phyloP scores from a whole-genome alignment of 2,797 vertebrate species.

The Lagorchestes hirsutus region DNA sequence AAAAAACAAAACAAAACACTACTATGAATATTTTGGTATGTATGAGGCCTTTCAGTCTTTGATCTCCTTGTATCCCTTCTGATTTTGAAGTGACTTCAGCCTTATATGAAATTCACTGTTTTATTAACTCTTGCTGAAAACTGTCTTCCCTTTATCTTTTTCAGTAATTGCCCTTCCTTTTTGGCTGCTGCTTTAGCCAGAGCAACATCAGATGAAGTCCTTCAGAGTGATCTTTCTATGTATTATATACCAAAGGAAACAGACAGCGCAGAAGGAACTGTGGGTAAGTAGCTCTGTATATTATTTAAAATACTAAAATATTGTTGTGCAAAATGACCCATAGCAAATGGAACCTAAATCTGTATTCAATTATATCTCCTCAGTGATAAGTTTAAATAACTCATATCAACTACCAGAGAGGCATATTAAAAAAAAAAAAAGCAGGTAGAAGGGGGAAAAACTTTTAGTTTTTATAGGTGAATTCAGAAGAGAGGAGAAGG shows the following conservation, averaged over 20 bases:
- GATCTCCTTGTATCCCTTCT: not conserved
- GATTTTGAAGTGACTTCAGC: not conserved
- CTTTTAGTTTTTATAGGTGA: not conserved
- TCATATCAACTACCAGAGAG: not conserved
- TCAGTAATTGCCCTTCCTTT: conserved; percentile 93
- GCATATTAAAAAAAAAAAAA: not conserved
- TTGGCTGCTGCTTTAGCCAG: conserved; percentile 96
- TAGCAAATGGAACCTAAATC: conserved; percentile 35
- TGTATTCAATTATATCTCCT: conserved; percentile 25
- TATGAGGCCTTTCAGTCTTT: not conserved
- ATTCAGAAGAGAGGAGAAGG: not conserved
- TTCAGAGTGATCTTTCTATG: conserved; percentile 94
- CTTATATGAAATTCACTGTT: not conserved
- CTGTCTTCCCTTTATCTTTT: conserved; percentile 72
- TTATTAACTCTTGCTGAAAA: conserved; percentile 69
- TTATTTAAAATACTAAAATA: conserved; percentile 43
- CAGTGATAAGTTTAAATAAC: conserved; percentile 27
- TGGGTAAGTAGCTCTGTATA: conserved; percentile 88
- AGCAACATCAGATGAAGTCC: conserved; percentile 93
- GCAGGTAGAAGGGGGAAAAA: not conserved
- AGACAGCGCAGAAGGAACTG: conserved; percentile 92
- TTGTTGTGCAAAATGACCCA: not conserved
- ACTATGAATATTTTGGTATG: not conserved
- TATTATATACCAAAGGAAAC: conserved; percentile 90
- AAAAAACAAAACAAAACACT: not conserved